phyloP scores from a whole-genome alignment of 2,888 invertebrate species.

The Caenorhabditis wallacei region DNA sequence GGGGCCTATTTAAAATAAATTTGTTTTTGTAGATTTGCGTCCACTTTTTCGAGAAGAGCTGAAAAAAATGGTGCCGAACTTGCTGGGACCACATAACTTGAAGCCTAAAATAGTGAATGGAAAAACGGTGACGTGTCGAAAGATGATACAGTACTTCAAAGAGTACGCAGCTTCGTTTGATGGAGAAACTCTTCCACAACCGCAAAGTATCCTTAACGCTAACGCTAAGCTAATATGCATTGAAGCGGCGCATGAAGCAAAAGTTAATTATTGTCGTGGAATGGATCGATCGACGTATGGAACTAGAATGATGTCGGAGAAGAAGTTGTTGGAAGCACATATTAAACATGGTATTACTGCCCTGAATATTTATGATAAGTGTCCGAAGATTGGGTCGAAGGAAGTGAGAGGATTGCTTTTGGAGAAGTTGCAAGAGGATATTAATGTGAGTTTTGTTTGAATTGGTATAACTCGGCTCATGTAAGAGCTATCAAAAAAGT shows the following conservation, averaged over 20 bases:
- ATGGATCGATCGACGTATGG: conserved; percentile 81
- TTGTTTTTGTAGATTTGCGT: conserved; percentile 72
- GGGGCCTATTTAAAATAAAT: too few relatives aligned
- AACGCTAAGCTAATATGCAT: conserved; percentile 78
- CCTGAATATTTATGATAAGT: conserved; percentile 79
- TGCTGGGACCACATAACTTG: conserved; percentile 76
- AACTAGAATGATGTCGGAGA: conserved; percentile 81
- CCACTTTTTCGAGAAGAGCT: conserved; percentile 80
- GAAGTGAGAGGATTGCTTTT: conserved; percentile 75
- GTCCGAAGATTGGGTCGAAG: conserved; percentile 80
- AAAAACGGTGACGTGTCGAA: conserved; percentile 79
- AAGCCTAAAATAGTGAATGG: conserved; percentile 80
- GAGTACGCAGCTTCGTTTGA: conserved; percentile 80
- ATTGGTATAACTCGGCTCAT: neutral
- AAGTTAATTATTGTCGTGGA: conserved; percentile 77
- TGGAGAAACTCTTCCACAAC: conserved; percentile 75
- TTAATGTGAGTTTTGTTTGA: conserved; percentile 74
- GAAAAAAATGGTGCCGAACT: conserved; percentile 77
- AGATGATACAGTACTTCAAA: conserved; percentile 80
- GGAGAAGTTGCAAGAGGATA: conserved; percentile 80
- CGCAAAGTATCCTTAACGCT: conserved; percentile 80
- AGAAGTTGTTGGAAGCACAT: conserved; percentile 77
- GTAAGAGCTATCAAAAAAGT: neutral
- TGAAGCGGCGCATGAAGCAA: conserved; percentile 81
- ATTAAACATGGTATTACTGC: conserved; percentile 79